Percentiles rank a stretch among this genome's conserved stretches.
Evolutionary conservation across 2,113 vertebrate genomes (phyloP).

Genomic region (Bubo blakistoni): DNA sequence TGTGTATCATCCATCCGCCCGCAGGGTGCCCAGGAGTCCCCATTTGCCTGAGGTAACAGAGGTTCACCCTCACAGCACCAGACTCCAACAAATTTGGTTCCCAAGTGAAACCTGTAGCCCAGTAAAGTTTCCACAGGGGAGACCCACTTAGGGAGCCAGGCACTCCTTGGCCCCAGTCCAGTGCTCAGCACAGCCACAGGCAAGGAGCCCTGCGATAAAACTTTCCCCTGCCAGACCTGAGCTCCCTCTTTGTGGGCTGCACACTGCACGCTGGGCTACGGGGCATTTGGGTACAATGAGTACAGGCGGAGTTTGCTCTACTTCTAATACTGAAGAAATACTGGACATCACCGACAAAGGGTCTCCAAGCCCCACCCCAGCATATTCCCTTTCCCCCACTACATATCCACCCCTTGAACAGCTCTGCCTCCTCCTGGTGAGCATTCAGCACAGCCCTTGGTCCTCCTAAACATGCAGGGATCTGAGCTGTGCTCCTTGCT

Average conservation of each 20-base stretch:
- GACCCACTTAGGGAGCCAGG: background rate
- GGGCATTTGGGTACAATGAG: background rate
- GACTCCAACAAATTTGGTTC: background rate
- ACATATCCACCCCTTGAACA: background rate
- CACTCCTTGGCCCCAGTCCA: rapidly evolving
- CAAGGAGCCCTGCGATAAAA: no score
- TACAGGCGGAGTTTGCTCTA: background rate
- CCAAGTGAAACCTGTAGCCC: background rate
- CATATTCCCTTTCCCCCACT: background rate
- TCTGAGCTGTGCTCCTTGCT: background rate
- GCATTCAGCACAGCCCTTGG: background rate
- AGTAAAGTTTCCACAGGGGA: background rate
- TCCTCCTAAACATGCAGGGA: background rate
- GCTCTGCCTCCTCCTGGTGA: background rate
- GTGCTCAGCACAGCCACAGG: background rate
- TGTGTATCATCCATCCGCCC: background rate
- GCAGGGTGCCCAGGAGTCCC: background rate
- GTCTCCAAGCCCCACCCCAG: background rate
- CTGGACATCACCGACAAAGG: background rate
- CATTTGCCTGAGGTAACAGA: background rate
- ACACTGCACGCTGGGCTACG: background rate
- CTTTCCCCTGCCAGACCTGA: background rate
- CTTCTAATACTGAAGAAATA: background rate
- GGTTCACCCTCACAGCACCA: background rate
- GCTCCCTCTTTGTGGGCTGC: background rate